These are phyloP conservation scores for Drosophila mauritiana DNA, from an alignment of 1,140 invertebrate genomes.

Conservation along the genomic window DNA sequence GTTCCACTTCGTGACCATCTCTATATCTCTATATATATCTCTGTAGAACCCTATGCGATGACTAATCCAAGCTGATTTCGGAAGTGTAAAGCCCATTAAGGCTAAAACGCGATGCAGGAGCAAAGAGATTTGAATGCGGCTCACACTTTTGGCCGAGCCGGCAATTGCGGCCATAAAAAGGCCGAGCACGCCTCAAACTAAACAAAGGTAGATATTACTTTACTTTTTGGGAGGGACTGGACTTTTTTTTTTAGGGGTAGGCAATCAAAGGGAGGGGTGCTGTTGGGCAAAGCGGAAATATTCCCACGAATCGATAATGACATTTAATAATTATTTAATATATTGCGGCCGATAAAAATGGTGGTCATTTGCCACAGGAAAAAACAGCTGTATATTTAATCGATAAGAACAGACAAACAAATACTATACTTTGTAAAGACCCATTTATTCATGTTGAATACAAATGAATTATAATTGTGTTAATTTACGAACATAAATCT, in stretches of 20 bases:
- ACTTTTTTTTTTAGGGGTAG: slow-evolving; percentile 5
- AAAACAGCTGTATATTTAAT: neutral
- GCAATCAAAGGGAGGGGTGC: neutral
- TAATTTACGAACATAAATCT: no score
- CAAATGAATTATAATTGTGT: no score
- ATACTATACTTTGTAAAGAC: no score
- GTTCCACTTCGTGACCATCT: slow-evolving; percentile 4
- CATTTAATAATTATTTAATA: slow-evolving; percentile 70
- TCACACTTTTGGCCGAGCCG: slow-evolving; percentile 29
- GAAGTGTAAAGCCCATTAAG: slow-evolving; percentile 37
- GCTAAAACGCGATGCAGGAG: slow-evolving; percentile 29
- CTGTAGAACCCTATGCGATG: slow-evolving; percentile 1
- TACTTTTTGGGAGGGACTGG: slow-evolving; percentile 4
- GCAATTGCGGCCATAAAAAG: slow-evolving; percentile 51
- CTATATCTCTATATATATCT: no score
- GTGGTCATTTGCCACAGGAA: neutral
- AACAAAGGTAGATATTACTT: slow-evolving; percentile 34
- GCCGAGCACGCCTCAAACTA: slow-evolving; percentile 47
- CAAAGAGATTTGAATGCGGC: slow-evolving; percentile 40
- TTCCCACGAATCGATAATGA: slow-evolving; percentile 80
- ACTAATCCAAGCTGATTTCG: slow-evolving; percentile 39
- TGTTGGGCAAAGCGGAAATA: slow-evolving; percentile 36
- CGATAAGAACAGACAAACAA: neutral
- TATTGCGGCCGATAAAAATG: slow-evolving; percentile 1
- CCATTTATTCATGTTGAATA: no score